phyloP scores from a whole-genome alignment of 2,888 invertebrate species.

The Rhodophaea formosa region DNA sequence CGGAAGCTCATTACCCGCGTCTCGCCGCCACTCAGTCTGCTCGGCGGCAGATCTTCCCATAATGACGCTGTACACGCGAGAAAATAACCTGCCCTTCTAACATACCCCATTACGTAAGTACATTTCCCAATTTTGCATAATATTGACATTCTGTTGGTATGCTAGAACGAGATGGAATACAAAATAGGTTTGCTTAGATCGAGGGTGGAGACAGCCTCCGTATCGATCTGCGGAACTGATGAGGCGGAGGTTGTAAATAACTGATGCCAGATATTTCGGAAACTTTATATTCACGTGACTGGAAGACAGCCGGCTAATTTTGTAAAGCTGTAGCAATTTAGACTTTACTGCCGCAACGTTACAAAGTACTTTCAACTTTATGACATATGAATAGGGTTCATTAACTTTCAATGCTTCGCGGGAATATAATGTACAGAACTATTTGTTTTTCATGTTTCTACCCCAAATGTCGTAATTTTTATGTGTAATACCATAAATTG shows the following conservation, averaged over 20 bases:
- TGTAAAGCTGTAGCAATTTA: not conserved
- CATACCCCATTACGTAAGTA: constrained; percentile 4
- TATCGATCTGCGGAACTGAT: constrained; percentile 66
- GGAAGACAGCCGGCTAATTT: not conserved
- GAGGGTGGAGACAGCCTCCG: constrained; percentile 61
- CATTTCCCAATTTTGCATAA: constrained; percentile 9
- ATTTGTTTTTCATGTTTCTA: not conserved
- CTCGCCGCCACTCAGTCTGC: constrained; percentile 60
- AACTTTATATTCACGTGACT: constrained; percentile 34
- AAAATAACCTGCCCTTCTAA: constrained; percentile 4
- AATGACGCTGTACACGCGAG: not conserved
- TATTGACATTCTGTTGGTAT: constrained; percentile 15
- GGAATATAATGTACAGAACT: not conserved
- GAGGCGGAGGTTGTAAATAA: constrained; percentile 52
- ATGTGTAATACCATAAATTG: not conserved
- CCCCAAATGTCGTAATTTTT: not conserved
- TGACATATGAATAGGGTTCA: not conserved
- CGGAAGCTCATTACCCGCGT: constrained; percentile 32
- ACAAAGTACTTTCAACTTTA: not conserved
- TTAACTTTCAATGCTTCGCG: not conserved
- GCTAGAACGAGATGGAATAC: constrained; percentile 27
- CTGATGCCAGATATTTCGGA: constrained; percentile 39
- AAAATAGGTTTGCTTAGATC: constrained; percentile 34
- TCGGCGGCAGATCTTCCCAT: constrained; percentile 23
- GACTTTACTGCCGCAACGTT: not conserved